Base-by-base conservation (phyloP, 2,888 invertebrate genomes). In the Furcula furcula region DNA sequence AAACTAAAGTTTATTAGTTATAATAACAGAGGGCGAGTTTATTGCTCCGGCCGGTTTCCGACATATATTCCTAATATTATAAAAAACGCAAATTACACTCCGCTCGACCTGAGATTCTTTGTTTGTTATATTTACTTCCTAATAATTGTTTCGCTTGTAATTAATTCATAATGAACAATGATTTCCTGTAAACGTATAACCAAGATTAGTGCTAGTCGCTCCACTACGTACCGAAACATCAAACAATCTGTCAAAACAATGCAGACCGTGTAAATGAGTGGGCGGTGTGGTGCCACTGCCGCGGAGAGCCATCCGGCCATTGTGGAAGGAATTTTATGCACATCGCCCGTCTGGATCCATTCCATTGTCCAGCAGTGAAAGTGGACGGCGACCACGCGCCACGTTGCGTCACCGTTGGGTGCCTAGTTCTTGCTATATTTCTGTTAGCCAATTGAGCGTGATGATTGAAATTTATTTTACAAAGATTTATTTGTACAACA, bases 251-350 rank as follows among this genome's bases (percentile, higher is more conserved):
- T 18, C 18, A 28, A 28, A 28, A 28, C 10, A 28, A 28, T 28
- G 18, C 7, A 1, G n/a, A 4, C 16, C 27, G 16, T 27, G 27
- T 7, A 27, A 27, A 7, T 22, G 2, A n/a, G 22, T 10, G 22
- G 10, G 22, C 22, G 22, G 22, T 3, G 12, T n/a, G n/a, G n/a
- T n/a, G 12, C n/a, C n/a, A n/a, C 12, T 3, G 2, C 10, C 23
- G 12, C 10, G 23, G 26, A 3, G 26, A n/a, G n/a, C n/a, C 55
- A 43, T 58, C 55, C 55, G 58, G 52, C 48, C 42, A 55, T 55
- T 58, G 55, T 58, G 29, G 16, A 9, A 27, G 55, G 51, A 45
- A 55, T 57, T 45, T 36, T 45, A 47, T 54, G 58, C 45, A 45
- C 55, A 55, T 45, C 51, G 43, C 35, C 25, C 41, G 39, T 36